phyloP scores from a whole-genome alignment of 2,888 invertebrate species.

The Trilocha varians region DNA sequence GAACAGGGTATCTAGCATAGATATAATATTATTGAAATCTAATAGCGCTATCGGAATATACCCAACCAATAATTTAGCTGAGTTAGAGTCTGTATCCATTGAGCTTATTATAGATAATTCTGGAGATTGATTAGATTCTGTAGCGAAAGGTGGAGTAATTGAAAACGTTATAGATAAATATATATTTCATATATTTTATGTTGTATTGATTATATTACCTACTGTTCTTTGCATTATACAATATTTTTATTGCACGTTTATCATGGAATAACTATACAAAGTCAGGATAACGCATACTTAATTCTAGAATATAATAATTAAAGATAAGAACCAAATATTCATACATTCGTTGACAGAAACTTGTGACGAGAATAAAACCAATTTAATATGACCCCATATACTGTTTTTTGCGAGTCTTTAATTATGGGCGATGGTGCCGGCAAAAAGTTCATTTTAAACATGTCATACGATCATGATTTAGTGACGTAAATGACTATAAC shows the following conservation, averaged over 20 bases:
- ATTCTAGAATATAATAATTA: no score
- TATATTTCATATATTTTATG: background rate
- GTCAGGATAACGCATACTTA: no score
- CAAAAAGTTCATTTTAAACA: background rate
- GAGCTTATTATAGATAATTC: background rate
- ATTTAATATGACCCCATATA: background rate
- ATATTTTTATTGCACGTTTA: no score
- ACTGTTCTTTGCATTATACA: no score
- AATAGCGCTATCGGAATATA: slow-evolving; percentile 10
- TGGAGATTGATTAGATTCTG: background rate
- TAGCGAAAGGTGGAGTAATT: background rate
- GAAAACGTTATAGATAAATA: background rate
- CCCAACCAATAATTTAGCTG: slow-evolving; percentile 2
- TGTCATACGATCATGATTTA: background rate
- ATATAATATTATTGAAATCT: slow-evolving; percentile 11
- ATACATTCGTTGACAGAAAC: background rate
- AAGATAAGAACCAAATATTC: no score
- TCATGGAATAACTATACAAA: no score
- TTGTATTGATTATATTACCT: no score
- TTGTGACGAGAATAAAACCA: background rate
- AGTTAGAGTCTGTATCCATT: background rate
- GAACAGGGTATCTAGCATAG: slow-evolving; percentile 5
- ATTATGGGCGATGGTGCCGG: background rate
- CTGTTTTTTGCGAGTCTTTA: background rate
- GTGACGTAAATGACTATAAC: background rate